Base-by-base conservation (phyloP, 2,797 vertebrate genomes). In the Botia almorhae region DNA sequence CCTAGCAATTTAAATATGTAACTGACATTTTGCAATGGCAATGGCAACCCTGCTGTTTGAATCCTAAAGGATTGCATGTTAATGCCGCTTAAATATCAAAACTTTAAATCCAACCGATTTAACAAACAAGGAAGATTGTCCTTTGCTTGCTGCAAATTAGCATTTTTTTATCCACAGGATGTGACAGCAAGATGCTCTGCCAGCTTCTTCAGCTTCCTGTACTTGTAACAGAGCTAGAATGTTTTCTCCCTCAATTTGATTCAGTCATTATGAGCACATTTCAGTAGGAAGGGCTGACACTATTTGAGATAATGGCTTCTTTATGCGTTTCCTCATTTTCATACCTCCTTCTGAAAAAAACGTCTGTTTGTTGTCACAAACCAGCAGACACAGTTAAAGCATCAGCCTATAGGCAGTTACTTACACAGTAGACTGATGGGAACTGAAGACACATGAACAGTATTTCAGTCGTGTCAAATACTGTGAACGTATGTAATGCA, bases 21-120 rank as follows among this genome's bases (percentile, higher is more conserved):
- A 29, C 63, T 91, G 88, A 88, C 85, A 91, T 90, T 90, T 88
- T 11, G 23, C 81, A 87, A 83, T 26, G 23, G 23, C 23, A 26
- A 26, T 84, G 87, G 85, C 85, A 75, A 83, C 67, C 48, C 68
- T 76, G 82, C 72, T 82, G 78, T 85, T 85, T 86, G 83, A 80
- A 81, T 89, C 87, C 76, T 86, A 84, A 82, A 82, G 77, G 84
- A 83, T 81, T 75, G 80, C 61, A 85, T 65, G 60, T 82, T 76
- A 85, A 80, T 74, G 71, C 82, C 60, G 80, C 81, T 76, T 81
- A 81, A 85, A 75, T 73, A 75, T 76, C 56, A 71, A 72, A 82
- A 69, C 65, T 79, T 82, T 48, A 83, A 82, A 85, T 85, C 39
- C 70, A 43, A n/a, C 48, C 5, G 65, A 43, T 7, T 69, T 68